Evolutionary conservation across 2,888 invertebrate genomes (phyloP).

Genomic region (Mythimna ferrago): DNA sequence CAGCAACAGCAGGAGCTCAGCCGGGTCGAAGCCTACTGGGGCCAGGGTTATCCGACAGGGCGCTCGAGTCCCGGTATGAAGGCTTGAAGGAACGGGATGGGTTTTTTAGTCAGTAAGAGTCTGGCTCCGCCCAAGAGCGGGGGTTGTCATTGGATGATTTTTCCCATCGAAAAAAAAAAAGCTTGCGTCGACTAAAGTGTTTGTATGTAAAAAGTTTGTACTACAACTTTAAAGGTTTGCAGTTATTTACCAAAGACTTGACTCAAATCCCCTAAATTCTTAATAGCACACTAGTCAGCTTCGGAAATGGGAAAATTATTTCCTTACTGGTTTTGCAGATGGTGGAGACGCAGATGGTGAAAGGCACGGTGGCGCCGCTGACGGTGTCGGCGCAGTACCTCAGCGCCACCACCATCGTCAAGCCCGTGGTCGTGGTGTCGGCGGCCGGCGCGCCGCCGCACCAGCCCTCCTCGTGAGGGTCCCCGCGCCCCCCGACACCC

Average conservation of each 20-base stretch:
- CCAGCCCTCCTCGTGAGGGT: conserved; percentile 63
- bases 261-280: neutral
- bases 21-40: too few species aligned
- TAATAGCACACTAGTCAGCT: neutral
- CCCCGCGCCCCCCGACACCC: conserved; percentile 26
- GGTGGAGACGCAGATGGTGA: conserved; percentile 90
- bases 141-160: too few species aligned
- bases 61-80: too few species aligned
- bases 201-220: neutral
- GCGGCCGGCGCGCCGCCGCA: conserved; percentile 67
- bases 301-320: neutral
- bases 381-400: conserved; percentile 93
- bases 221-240: conserved; percentile 33
- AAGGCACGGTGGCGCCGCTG: conserved; percentile 91
- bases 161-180: too few species aligned
- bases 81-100: too few species aligned
- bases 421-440: conserved; percentile 93
- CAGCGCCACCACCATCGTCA: conserved; percentile 91
- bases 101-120: too few species aligned
- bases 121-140: too few species aligned
- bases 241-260: conserved; percentile 43
- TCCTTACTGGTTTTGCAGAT: conserved; percentile 71
- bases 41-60: too few species aligned
- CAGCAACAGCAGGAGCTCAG: too few species aligned
- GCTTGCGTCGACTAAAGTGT: too few species aligned